Evolutionary conservation across 1,140 invertebrate genomes (phyloP).

Genomic region (Drosophila sp.): DNA sequence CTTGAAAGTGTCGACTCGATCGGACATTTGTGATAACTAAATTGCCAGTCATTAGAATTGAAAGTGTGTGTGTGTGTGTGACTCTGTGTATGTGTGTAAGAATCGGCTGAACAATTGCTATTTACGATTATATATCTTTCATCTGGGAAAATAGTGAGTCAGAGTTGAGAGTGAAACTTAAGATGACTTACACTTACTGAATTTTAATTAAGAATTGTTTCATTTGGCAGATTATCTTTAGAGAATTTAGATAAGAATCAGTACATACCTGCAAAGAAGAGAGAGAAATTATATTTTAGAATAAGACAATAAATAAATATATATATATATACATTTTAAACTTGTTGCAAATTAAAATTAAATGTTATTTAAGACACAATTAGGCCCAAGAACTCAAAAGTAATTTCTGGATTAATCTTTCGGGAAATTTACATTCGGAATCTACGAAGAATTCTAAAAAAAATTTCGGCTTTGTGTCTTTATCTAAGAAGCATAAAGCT

Average conservation of each 20-base stretch:
- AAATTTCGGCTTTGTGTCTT: too few relatives aligned
- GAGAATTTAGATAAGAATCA: not conserved
- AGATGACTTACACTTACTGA: constrained; percentile 3
- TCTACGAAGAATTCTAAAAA: too few relatives aligned
- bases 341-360: too few relatives aligned
- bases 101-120: constrained; percentile 6
- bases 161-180: constrained; percentile 2
- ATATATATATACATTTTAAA: not conserved
- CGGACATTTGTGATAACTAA: constrained; percentile 11
- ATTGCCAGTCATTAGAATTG: constrained; percentile 18
- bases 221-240: constrained; percentile 2
- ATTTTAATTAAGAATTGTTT: constrained; percentile 10
- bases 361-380: too few relatives aligned
- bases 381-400: too few relatives aligned
- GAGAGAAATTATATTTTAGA: not conserved
- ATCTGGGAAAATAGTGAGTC: constrained; percentile 1
- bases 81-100: not conserved
- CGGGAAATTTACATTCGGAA: too few relatives aligned
- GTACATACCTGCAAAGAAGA: constrained; percentile 54
- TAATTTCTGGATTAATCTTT: too few relatives aligned
- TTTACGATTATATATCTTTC: not conserved
- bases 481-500: too few relatives aligned
- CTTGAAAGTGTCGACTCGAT: constrained; percentile 16
- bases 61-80: not conserved
- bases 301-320: not conserved